Evolutionary conservation across 2,888 invertebrate genomes (phyloP), one percentile per base, ranked within the genome.

Genomic region (Deilephila porcellus): DNA sequence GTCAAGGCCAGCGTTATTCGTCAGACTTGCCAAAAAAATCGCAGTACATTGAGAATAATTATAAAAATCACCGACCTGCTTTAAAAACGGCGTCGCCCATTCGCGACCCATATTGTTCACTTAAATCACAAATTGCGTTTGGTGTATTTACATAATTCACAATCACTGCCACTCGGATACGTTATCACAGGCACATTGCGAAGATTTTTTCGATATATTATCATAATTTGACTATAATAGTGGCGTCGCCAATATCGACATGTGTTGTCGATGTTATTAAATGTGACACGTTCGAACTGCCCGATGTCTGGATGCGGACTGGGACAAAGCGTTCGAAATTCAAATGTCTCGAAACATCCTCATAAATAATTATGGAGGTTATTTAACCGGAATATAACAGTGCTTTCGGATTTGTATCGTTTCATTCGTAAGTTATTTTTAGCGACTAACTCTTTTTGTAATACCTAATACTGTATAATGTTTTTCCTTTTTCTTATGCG

Each of bases 21-120:
- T 34, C 34, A 32, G 34, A 7, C 25, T 7, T 14, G 63, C n/a
- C 34, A 37, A 63, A 63, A n/a, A 45, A 11, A 45, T 45, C 11
- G 14, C 3, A 14, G 14, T 45, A 14, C 45, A 45, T 14, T 45
- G 2, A 45, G 45, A 34, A 19, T 5, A 14, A 25, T 11, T 60
- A 60, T 34, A 19, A 63, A 25, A 25, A 63, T 7, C 19, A 64
- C 64, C 14, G 34, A 64, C 64, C 64, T 64, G 64, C 14, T 64
- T 64, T 20, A 20, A 37, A 37, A 64, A 64, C 37, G 64, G 64
- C 5, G 64, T 64, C 37, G 14, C 45, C 20, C 37, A 64, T 63
- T 14, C 34, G 20, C 64, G n/a, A 11, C 20, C 64, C 64, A 64
- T 64, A 34, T 37, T 34, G 14, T 5, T 32, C 32, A 62, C 37